phyloP scores from a whole-genome alignment of 2,113 vertebrate species.

The Sorex fumeus region DNA sequence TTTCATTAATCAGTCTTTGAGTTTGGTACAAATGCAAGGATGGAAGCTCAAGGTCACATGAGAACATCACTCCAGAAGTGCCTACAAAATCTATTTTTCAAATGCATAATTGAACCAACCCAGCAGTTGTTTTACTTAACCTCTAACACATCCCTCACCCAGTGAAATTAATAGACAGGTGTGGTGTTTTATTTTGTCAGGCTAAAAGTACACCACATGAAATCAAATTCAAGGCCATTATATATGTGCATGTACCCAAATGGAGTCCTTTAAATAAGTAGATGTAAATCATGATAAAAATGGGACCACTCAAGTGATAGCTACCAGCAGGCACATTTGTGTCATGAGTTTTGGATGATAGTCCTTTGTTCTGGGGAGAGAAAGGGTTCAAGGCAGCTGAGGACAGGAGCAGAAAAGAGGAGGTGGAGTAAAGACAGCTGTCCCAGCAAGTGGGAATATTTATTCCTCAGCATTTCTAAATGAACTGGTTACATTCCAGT shows the following conservation, averaged over 20 bases:
- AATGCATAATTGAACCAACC: not conserved
- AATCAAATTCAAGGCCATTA: not conserved
- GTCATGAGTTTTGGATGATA: not conserved
- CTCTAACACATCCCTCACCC: not conserved
- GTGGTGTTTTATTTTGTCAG: not conserved
- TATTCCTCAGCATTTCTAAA: slow-evolving; percentile 41
- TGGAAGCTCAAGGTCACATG: slow-evolving; percentile 3
- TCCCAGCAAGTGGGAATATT: slow-evolving; percentile 40
- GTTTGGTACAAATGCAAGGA: slow-evolving; percentile 33
- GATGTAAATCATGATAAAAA: not conserved
- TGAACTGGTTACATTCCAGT: slow-evolving; percentile 46
- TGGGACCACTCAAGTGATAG: not conserved
- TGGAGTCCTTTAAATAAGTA: no score
- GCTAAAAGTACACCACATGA: not conserved
- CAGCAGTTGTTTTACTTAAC: not conserved
- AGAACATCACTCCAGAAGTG: slow-evolving; percentile 3
- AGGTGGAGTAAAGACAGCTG: slow-evolving; percentile 63
- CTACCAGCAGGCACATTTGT: not conserved
- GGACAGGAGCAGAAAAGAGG: not conserved
- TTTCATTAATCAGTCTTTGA: slow-evolving; percentile 22
- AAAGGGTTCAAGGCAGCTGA: not conserved
- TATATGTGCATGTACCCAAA: no score
- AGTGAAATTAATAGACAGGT: not conserved
- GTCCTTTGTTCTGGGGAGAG: not conserved
- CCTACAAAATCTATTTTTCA: slow-evolving; percentile 9